Evolutionary conservation across 2,113 vertebrate species (phyloP).

Genomic region (Promerops cafer): DNA sequence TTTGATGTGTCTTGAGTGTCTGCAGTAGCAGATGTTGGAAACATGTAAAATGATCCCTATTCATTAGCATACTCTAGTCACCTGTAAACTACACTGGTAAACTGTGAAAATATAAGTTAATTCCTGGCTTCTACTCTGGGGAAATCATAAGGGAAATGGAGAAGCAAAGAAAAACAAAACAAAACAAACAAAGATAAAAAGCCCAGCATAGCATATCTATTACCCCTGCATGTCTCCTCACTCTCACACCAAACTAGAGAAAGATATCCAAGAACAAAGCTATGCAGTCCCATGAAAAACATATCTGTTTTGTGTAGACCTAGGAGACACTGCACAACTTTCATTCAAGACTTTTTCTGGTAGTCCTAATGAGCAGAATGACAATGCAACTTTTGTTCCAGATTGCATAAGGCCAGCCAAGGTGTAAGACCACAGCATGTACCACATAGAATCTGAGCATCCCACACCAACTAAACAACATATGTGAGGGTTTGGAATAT

Average conservation of each 20-base stretch:
- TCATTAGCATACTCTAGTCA: neutral
- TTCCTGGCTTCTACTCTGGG: neutral
- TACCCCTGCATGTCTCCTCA: neutral
- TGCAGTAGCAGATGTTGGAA: neutral
- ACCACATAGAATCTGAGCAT: neutral
- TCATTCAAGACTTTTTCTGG: neutral
- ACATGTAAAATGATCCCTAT: neutral
- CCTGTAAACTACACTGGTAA: neutral
- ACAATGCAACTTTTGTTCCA: neutral
- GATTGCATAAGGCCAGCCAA: neutral
- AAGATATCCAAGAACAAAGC: neutral
- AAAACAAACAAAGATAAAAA: neutral
- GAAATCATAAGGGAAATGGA: neutral
- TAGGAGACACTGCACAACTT: neutral
- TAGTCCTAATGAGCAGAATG: neutral
- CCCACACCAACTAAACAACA: neutral
- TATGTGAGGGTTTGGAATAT: neutral
- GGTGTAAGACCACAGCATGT: neutral
- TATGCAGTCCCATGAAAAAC: neutral
- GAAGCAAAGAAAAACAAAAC: neutral
- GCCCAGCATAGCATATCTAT: accelerated
- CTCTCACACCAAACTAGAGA: neutral
- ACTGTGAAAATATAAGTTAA: neutral
- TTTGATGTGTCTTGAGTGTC: neutral
- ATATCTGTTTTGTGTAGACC: neutral